Evolutionary conservation across 2,797 vertebrate species (phyloP).

Genomic region (Sebastes baramenuke): DNA sequence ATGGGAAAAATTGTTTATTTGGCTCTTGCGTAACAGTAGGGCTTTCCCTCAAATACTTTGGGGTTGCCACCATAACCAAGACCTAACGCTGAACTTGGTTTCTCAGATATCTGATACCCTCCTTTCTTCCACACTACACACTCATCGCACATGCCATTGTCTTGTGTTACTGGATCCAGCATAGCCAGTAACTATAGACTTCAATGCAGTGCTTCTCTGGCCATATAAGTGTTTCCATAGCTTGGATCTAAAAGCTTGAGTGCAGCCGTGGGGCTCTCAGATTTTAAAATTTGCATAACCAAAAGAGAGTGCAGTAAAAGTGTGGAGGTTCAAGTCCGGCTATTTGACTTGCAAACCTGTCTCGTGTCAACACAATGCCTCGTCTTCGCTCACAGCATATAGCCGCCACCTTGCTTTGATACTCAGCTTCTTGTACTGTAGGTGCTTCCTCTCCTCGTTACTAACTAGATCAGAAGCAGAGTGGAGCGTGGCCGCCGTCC

Average conservation of each 20-base stretch:
- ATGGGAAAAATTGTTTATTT: slow-evolving; percentile 41
- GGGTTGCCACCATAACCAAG: slow-evolving; percentile 59
- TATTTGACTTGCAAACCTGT: slow-evolving; percentile 83
- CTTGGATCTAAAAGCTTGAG: slow-evolving; percentile 41
- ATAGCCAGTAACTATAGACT: slow-evolving; percentile 42
- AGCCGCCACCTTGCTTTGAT: slow-evolving; percentile 35
- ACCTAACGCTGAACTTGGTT: slow-evolving; percentile 63
- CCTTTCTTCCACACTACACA: slow-evolving; percentile 40
- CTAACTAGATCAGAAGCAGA: slow-evolving; percentile 69
- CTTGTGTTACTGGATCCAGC: slow-evolving; percentile 42
- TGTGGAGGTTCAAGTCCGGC: slow-evolving; percentile 48
- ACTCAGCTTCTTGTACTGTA: slow-evolving; percentile 28
- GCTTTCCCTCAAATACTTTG: slow-evolving; percentile 49
- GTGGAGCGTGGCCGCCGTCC: slow-evolving; percentile 55
- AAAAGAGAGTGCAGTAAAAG: slow-evolving; percentile 66
- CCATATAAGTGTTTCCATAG: slow-evolving; percentile 58
- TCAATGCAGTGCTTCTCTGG: slow-evolving; percentile 33
- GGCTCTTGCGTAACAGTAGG: slow-evolving; percentile 53
- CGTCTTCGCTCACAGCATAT: slow-evolving; percentile 45
- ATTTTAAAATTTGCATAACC: slow-evolving; percentile 80
- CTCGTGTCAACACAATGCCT: slow-evolving; percentile 57
- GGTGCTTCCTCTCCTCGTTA: slow-evolving; percentile 39
- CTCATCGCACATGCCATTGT: slow-evolving; percentile 40
- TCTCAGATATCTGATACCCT: slow-evolving; percentile 62
- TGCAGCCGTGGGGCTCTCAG: slow-evolving; percentile 38